Evolutionary conservation across 2,888 invertebrate species (phyloP).

Genomic region (Margaritifera margaritifera): DNA sequence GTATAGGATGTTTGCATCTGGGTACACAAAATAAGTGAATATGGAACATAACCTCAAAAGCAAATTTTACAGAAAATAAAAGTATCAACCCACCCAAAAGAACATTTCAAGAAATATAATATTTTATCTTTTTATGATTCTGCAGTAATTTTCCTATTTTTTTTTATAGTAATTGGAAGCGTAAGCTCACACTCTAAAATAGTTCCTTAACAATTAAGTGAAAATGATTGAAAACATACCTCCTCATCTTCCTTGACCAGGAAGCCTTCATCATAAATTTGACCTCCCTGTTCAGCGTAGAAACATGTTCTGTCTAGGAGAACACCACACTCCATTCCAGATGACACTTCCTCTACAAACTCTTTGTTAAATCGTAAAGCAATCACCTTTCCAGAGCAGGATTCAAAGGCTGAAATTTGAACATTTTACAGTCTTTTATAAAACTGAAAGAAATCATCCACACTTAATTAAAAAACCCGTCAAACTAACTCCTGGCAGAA

Average conservation of each 20-base stretch:
- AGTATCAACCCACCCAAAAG: not conserved
- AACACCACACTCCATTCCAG: constrained; percentile 89
- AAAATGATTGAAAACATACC: constrained; percentile 62
- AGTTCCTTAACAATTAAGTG: too few relatives aligned
- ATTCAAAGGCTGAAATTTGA: constrained; percentile 77
- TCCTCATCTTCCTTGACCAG: constrained; percentile 79
- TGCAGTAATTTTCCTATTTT: too few relatives aligned
- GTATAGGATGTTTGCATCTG: too few relatives aligned
- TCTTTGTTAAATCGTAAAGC: constrained; percentile 86
- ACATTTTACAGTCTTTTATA: not conserved
- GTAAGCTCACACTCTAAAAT: too few relatives aligned
- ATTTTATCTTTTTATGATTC: too few relatives aligned
- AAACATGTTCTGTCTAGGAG: constrained; percentile 93
- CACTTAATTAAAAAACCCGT: too few relatives aligned
- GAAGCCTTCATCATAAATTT: constrained; percentile 94
- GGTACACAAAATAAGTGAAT: too few relatives aligned
- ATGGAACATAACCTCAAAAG: not conserved
- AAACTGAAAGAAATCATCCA: too few relatives aligned
- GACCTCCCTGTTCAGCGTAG: constrained; percentile 99
- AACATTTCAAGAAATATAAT: too few relatives aligned
- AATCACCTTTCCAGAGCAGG: constrained; percentile 84
- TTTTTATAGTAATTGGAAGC: too few relatives aligned
- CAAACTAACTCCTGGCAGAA: too few relatives aligned
- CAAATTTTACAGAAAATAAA: not conserved
- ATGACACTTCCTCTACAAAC: constrained; percentile 87